phyloP scores from a whole-genome alignment of 2,797 vertebrate species.

The Hypotaenidia philippensis region DNA sequence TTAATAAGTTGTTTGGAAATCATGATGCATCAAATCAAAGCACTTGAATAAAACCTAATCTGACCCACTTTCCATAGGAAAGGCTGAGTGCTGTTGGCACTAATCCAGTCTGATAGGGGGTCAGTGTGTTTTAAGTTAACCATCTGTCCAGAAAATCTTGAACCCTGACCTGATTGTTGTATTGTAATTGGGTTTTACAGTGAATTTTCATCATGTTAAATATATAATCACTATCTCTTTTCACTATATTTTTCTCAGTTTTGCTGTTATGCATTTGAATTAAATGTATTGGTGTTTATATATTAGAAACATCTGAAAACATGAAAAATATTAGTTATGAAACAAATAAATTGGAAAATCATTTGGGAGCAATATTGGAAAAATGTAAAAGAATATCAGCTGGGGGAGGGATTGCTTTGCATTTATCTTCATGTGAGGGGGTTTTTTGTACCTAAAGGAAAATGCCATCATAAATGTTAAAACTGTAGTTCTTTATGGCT shows the following conservation, averaged over 20 bases:
- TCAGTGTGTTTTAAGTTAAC: conserved; percentile 76
- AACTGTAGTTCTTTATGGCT: neutral
- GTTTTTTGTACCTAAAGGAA: neutral
- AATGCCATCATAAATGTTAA: neutral
- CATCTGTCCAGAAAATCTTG: conserved; percentile 76
- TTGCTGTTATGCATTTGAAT: neutral
- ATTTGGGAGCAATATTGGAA: neutral
- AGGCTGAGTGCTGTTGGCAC: conserved; percentile 60
- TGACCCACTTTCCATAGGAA: conserved; percentile 61
- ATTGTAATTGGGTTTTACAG: conserved; percentile 23
- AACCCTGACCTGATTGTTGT: conserved; percentile 64
- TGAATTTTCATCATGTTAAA: conserved; percentile 11
- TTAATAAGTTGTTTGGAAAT: conserved; percentile 51
- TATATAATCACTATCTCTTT: neutral
- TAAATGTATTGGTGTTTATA: neutral
- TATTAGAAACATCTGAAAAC: neutral
- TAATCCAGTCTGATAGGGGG: conserved; percentile 74
- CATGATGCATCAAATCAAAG: conserved; percentile 62
- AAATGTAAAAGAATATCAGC: neutral
- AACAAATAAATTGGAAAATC: neutral
- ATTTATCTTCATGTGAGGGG: neutral
- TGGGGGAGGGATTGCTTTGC: neutral
- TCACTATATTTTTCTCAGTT: neutral
- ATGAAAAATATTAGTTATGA: neutral
- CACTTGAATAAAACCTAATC: conserved; percentile 61